These are phyloP conservation scores for Entomyzon cyanotis DNA, from an alignment of 2,113 vertebrate species.

Conservation along the genomic window DNA sequence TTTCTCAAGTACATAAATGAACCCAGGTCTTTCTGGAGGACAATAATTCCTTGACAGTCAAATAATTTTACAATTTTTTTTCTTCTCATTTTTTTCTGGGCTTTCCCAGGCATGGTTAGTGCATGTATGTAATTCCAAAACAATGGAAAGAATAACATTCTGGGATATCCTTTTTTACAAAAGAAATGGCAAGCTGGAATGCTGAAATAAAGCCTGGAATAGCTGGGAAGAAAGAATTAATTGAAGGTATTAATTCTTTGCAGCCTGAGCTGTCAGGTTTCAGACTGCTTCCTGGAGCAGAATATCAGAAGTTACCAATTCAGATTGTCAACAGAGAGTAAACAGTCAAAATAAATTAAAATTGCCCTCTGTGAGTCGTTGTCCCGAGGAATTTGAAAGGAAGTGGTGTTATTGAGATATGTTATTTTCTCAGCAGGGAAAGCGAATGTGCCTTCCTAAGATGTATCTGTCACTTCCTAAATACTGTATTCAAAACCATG, in stretches of 20 bases:
- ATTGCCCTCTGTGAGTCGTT: neutral
- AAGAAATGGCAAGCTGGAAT: slow-evolving; percentile 16
- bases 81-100: neutral
- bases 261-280: neutral
- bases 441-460: slow-evolving; percentile 29
- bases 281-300: neutral
- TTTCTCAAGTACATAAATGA: neutral
- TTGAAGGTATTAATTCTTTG: neutral
- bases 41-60: neutral
- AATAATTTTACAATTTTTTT: neutral
- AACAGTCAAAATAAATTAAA: slow-evolving; percentile 44
- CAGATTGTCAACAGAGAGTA: slow-evolving; percentile 1
- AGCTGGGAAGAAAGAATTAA: neutral
- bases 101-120: neutral
- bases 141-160: slow-evolving; percentile 50
- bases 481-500: neutral
- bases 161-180: slow-evolving; percentile 36
- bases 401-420: neutral
- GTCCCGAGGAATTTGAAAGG: neutral
- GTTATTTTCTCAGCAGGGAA: slow-evolving; percentile 31
- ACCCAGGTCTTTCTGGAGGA: neutral
- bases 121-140: slow-evolving; percentile 26
- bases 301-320: neutral
- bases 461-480: slow-evolving; percentile 32
- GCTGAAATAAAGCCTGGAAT: slow-evolving; percentile 8